Evolutionary conservation across 2,797 vertebrate species (phyloP).

Genomic region (Paramormyrops hopkinsi): DNA sequence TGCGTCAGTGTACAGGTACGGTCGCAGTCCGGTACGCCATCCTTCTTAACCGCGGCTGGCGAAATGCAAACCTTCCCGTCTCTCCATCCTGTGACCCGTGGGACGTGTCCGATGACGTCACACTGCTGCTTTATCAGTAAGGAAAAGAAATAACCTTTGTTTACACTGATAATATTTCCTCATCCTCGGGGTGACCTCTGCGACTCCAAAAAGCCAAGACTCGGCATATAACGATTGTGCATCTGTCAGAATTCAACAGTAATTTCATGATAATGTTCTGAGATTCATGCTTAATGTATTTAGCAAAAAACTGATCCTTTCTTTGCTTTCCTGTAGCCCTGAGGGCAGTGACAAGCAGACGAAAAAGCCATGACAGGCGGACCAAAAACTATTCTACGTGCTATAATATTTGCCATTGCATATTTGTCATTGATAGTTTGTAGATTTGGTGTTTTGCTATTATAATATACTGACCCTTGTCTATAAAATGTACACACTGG

Average conservation of each 20-base stretch:
- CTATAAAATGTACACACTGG: background rate
- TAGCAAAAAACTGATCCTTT: constrained; percentile 58
- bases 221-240: background rate
- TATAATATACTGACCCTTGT: background rate
- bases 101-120: background rate
- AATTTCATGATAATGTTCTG: constrained; percentile 48
- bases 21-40: background rate
- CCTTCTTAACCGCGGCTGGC: background rate
- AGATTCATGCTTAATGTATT: constrained; percentile 60
- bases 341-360: constrained; percentile 46
- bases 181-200: constrained; percentile 32
- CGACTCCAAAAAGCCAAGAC: background rate
- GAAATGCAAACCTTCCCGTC: background rate
- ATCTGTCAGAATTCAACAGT: background rate
- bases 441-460: background rate
- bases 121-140: background rate
- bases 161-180: constrained; percentile 20
- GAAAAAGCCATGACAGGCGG: constrained; percentile 31
- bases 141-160: background rate
- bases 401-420: constrained; percentile 24
- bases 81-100: background rate
- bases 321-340: constrained; percentile 60
- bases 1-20: background rate
- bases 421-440: constrained; percentile 27
- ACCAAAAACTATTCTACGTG: background rate